phyloP scores from a whole-genome alignment of 2,113 vertebrate genomes.

The Cynoglossus semilaevis region DNA sequence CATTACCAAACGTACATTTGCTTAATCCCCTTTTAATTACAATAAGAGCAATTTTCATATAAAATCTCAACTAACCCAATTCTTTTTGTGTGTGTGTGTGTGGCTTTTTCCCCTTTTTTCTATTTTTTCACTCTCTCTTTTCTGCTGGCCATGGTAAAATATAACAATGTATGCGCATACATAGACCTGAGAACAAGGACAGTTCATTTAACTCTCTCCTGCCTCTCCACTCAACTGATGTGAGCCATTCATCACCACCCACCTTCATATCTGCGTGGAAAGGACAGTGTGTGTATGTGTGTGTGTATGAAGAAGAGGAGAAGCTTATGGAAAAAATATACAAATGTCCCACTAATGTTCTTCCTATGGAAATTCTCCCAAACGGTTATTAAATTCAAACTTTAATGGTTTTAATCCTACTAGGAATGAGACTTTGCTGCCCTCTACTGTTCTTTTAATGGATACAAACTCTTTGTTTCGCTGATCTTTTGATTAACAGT shows the following conservation, averaged over 20 bases:
- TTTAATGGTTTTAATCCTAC: conserved; percentile 3
- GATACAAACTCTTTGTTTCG: conserved; percentile 5
- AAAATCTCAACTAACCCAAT: conserved; percentile 62
- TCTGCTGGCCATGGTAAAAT: conserved; percentile 64
- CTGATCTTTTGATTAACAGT: no score
- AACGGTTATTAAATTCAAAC: conserved; percentile 27
- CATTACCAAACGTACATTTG: no score
- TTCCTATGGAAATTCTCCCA: conserved; percentile 25
- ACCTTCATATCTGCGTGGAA: conserved; percentile 52
- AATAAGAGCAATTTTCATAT: no score
- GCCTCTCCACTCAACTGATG: conserved; percentile 59
- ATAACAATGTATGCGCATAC: conserved; percentile 75
- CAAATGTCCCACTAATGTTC: conserved; percentile 29
- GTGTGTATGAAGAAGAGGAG: conserved; percentile 8
- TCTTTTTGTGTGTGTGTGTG: conserved; percentile 53
- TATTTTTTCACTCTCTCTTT: conserved; percentile 1
- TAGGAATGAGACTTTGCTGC: conserved; percentile 63
- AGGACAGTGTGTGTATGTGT: conserved; percentile 21
- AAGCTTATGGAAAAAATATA: conserved; percentile 53
- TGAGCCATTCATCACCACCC: conserved; percentile 66
- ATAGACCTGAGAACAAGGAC: conserved; percentile 73
- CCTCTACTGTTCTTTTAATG: conserved; percentile 60
- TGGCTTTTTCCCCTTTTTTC: background rate
- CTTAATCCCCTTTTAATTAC: no score
- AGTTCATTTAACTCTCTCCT: conserved; percentile 74